These are phyloP conservation scores for Prosopocoilus inquinatus DNA, from an alignment of 2,888 invertebrate species.

Conservation along the genomic window DNA sequence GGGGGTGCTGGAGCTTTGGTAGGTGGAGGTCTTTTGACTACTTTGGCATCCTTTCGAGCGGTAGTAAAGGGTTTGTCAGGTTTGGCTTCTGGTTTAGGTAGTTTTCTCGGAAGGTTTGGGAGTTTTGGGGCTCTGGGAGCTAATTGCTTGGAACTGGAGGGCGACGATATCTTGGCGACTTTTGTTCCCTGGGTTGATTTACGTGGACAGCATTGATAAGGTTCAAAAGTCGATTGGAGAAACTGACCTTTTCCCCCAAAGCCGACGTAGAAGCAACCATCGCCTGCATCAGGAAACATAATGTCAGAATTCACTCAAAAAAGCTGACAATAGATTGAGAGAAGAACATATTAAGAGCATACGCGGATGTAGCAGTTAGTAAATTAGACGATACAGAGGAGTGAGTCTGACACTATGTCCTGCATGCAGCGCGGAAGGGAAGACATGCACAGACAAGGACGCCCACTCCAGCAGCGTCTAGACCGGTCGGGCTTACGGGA, in stretches of 20 bases:
- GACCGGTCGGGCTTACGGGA: background rate
- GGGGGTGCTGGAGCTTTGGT: conserved; percentile 35
- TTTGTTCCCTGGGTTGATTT: conserved; percentile 62
- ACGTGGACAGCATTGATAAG: conserved; percentile 91
- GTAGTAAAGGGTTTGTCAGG: conserved; percentile 50
- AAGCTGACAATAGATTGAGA: background rate
- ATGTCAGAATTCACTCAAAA: conserved; percentile 62
- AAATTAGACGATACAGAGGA: conserved; percentile 30
- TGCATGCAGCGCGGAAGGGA: conserved; percentile 36
- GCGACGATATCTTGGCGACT: conserved; percentile 36
- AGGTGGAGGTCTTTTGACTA: conserved; percentile 22
- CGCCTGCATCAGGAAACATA: conserved; percentile 92
- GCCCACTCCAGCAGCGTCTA: conserved; percentile 35
- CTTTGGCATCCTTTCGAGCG: conserved; percentile 40
- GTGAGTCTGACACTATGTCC: conserved; percentile 53
- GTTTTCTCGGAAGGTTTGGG: background rate
- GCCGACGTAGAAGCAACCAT: conserved; percentile 96
- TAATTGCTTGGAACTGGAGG: conserved; percentile 33
- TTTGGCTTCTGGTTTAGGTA: conserved; percentile 42
- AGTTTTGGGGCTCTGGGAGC: conserved; percentile 16
- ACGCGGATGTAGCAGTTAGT: conserved; percentile 13
- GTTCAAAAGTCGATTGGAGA: conserved; percentile 77
- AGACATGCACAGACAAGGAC: conserved; percentile 44
- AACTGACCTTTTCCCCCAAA: conserved; percentile 81
- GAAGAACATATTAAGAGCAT: conserved; percentile 1